Evolutionary conservation across 2,113 vertebrate species (phyloP), one percentile per base, ranked within the genome.

Genomic region (Sinocyclocheilus rhinocerous): DNA sequence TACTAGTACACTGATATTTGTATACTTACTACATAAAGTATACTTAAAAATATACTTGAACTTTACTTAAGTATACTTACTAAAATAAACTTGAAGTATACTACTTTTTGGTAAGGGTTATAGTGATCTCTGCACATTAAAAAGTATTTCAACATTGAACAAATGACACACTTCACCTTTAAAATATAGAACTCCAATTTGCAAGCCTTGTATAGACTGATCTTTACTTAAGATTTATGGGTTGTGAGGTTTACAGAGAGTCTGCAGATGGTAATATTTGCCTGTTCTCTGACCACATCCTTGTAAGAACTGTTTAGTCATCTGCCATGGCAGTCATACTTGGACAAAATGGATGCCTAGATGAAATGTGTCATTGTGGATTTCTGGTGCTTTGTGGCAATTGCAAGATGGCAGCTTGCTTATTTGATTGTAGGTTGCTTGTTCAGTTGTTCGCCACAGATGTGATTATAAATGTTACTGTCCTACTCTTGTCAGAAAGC

Each of bases 191-290:
- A 24, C 18, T 36, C 24, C 8, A 78, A 12, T 77, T 29, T 22
- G 55, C 55, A 20, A 78, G 76, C 26, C 36, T 2, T 78, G 26
- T 29, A 26, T 26, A 52, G 48, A 77, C 45, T 20, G 24, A 1
- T 22, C 10, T 72, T 72, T 57, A 33, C 48, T 73, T 57, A 50
- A 55, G 50, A 36, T 83, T 42, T 73, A 83, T 55, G 6, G 33
- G 16, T 12, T 57, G 50, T 10, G 26, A 57, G 45, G 81, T 72
- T 84, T 72, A 83, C 26, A 55, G 26, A 82, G 63, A 42, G 33
- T 24, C 69, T 84, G 33, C 67, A 73, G 52, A 73, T 83, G 48
- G 81, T 72, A 83, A 83, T 72, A 83, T 83, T 70, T 83, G 45
- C 45, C 42, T 55, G 48, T 69, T 83, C 65, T 59, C 22, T 73